These are phyloP conservation scores for Pammene fasciana DNA, from an alignment of 2,888 invertebrate genomes.

Conservation along the genomic window DNA sequence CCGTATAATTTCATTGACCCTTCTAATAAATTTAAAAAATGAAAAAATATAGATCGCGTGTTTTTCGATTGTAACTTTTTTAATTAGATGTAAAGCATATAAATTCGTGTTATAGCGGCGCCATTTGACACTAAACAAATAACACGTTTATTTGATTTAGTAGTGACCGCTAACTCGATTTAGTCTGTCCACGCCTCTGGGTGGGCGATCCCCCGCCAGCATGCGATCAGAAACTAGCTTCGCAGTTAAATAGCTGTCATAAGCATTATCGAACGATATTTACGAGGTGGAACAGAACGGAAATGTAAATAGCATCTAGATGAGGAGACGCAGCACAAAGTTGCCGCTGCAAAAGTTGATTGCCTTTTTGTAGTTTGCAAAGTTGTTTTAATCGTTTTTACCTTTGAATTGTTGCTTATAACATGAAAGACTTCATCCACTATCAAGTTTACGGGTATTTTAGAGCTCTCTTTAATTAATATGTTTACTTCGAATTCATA, in stretches of 20 bases:
- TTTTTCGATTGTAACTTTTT: constrained; percentile 9
- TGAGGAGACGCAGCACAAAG: constrained; percentile 27
- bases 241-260: constrained; percentile 57
- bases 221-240: constrained; percentile 59
- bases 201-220: constrained; percentile 65
- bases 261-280: constrained; percentile 50
- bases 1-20: not conserved
- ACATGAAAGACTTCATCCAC: not conserved
- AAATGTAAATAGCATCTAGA: constrained; percentile 41
- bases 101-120: constrained; percentile 52
- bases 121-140: constrained; percentile 66
- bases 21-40: not conserved
- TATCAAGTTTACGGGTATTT: not conserved
- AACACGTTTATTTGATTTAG: constrained; percentile 68
- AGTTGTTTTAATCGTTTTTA: constrained; percentile 26
- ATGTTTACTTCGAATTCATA: too few species aligned
- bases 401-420: constrained; percentile 1
- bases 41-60: not conserved
- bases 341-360: constrained; percentile 31
- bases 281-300: constrained; percentile 43
- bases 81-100: constrained; percentile 34
- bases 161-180: constrained; percentile 53
- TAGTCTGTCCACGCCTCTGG: constrained; percentile 70
- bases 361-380: constrained; percentile 31
- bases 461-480: too few species aligned